Base-by-base conservation (phyloP, 2,888 invertebrate genomes). In the Brachyopa scutellaris region DNA sequence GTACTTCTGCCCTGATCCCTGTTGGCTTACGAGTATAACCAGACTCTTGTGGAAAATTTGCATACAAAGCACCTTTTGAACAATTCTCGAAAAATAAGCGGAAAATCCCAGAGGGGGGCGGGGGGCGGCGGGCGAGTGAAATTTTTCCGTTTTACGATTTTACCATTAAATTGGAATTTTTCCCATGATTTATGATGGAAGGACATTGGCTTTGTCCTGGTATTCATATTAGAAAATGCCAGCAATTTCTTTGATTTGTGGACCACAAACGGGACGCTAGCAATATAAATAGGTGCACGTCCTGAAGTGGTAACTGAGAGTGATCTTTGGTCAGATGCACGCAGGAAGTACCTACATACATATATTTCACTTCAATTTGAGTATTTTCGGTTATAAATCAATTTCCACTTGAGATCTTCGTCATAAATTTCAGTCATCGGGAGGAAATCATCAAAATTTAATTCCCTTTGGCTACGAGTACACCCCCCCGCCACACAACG, bases 31-130 rank as follows among this genome's bases (percentile, higher is more conserved):
- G n/a, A n/a, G n/a, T n/a, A n/a, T n/a, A 77, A 42, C 38, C 53
- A 8, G 42, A 42, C 26, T 72, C 66, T 67, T 66, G 64, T 66
- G 38, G 42, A 33, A 79, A 80, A 84, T 84, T 85, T 84, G 83
- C 85, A 85, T 85, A 84, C 84, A 79, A 82, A 84, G 84, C 85
- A 82, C 72, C 84, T 79, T 84, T 82, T 73, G 82, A 74, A 70
- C 77, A 82, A 67, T 76, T 76, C 42, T 66, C 53, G 33, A 79
- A 84, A 85, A 84, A 69, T 67, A 83, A 83, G 69, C 70, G 73
- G 21, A 83, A 84, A 19, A 66, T n/a, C 4, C n/a, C 29, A 42
- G 2, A 15, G n/a, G n/a, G 33, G 33, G 6, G 9, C 21, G 6
- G 23, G 9, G n/a, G 31, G 2, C 2, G 13, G 11, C 42, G 17